Evolutionary conservation across 2,113 vertebrate species (phyloP).

Genomic region (Sorex fumeus): DNA sequence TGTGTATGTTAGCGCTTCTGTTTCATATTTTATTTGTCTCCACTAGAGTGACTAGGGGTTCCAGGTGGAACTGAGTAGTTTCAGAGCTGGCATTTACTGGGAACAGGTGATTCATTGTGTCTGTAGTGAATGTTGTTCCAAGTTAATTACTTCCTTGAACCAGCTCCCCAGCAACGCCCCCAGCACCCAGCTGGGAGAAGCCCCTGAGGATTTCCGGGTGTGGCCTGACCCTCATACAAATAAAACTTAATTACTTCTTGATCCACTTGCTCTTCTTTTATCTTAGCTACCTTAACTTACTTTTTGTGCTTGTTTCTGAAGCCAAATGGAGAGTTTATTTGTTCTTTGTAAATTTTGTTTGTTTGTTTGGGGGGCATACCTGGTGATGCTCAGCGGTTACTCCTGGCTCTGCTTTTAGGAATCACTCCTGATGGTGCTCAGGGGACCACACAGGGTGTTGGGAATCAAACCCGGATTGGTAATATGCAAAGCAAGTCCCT

Average conservation of each 20-base stretch:
- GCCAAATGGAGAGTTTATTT: constrained; percentile 36
- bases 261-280: not conserved
- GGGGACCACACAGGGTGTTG: too few relatives aligned
- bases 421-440: too few relatives aligned
- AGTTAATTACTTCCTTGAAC: not conserved
- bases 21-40: constrained; percentile 13
- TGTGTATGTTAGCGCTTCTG: not conserved
- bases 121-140: not conserved
- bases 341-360: not conserved
- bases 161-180: too few relatives aligned
- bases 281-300: constrained; percentile 38
- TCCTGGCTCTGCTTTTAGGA: too few relatives aligned
- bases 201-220: too few relatives aligned
- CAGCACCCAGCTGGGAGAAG: too few relatives aligned
- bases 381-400: too few relatives aligned
- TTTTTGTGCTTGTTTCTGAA: constrained; percentile 45
- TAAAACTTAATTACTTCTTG: constrained; percentile 51
- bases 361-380: too few relatives aligned
- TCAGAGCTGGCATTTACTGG: constrained; percentile 42
- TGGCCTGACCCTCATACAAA: too few relatives aligned
- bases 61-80: constrained; percentile 12
- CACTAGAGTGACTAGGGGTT: not conserved
- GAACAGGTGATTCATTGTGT: not conserved
- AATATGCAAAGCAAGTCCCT: too few relatives aligned
- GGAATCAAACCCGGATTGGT: too few relatives aligned